Evolutionary conservation across 2,888 invertebrate genomes (phyloP).

Genomic region (Epiblema foenella): DNA sequence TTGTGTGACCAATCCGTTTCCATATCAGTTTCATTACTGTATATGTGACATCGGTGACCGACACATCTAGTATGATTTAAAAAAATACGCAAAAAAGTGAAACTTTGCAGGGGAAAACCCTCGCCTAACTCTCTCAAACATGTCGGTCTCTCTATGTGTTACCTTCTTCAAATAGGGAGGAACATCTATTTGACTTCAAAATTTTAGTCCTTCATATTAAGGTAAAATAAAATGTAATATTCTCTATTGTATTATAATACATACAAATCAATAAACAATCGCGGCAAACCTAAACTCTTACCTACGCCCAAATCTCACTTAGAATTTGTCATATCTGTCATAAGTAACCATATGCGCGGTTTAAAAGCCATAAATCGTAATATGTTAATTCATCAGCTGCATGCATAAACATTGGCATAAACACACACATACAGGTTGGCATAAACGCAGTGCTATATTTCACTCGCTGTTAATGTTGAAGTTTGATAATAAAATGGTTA

Average conservation of each 20-base stretch:
- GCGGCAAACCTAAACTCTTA: not conserved
- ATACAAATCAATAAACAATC: constrained; percentile 10
- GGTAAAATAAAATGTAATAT: no score
- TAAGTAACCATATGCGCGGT: constrained; percentile 34
- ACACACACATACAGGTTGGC: constrained; percentile 12
- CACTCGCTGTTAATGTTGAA: constrained; percentile 18
- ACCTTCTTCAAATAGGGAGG: no score
- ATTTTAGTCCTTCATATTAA: no score
- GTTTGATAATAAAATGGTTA: constrained; percentile 18
- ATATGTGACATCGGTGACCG: no score
- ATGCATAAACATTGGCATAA: constrained; percentile 30
- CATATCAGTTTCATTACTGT: no score
- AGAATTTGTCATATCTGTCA: constrained; percentile 40
- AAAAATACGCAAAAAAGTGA: no score
- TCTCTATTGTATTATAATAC: not conserved
- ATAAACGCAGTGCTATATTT: constrained; percentile 39
- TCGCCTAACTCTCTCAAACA: no score
- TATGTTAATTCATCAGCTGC: constrained; percentile 37
- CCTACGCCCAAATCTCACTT: not conserved
- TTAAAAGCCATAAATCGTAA: constrained; percentile 43
- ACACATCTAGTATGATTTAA: no score
- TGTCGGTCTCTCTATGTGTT: no score
- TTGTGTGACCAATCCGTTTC: no score
- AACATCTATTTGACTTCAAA: no score
- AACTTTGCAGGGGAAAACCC: no score